These are phyloP conservation scores for Lymantria dispar DNA, from an alignment of 2,888 invertebrate species.

Conservation along the genomic window DNA sequence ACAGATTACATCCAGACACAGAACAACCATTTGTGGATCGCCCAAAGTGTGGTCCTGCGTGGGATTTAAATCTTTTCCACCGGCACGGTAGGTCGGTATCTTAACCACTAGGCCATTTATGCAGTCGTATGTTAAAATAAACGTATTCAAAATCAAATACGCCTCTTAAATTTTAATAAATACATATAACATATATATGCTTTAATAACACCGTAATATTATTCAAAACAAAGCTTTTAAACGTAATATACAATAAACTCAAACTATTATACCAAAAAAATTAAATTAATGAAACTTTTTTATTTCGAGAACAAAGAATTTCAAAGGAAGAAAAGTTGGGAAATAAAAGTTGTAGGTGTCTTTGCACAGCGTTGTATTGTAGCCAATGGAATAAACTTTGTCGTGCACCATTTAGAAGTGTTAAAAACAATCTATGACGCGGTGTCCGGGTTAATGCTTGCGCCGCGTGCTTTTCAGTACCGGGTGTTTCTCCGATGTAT, in stretches of 20 bases:
- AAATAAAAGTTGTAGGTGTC: constrained; percentile 33
- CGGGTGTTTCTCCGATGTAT: constrained; percentile 33
- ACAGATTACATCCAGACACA: no score
- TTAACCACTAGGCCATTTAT: no score
- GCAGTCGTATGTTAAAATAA: no score
- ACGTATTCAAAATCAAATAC: no score
- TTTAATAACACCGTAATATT: neutral
- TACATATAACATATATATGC: no score
- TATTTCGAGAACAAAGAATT: constrained; percentile 22
- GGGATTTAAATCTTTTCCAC: no score
- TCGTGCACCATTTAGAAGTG: constrained; percentile 61
- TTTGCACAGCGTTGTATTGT: constrained; percentile 33
- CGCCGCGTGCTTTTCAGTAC: constrained; percentile 34
- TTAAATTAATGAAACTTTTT: constrained; percentile 27
- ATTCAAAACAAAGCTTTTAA: constrained; percentile 22
- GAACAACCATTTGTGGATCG: no score
- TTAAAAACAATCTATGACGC: constrained; percentile 61
- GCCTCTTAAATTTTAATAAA: no score
- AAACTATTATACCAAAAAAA: constrained; percentile 17
- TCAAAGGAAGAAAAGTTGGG: constrained; percentile 19
- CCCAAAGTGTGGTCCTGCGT: no score
- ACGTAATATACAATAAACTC: constrained; percentile 15
- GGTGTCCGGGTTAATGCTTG: constrained; percentile 50
- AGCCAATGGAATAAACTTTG: constrained; percentile 39
- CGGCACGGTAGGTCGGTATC: no score